Evolutionary conservation across 2,797 vertebrate genomes (phyloP).

Genomic region (Mormyrops attenuatus): DNA sequence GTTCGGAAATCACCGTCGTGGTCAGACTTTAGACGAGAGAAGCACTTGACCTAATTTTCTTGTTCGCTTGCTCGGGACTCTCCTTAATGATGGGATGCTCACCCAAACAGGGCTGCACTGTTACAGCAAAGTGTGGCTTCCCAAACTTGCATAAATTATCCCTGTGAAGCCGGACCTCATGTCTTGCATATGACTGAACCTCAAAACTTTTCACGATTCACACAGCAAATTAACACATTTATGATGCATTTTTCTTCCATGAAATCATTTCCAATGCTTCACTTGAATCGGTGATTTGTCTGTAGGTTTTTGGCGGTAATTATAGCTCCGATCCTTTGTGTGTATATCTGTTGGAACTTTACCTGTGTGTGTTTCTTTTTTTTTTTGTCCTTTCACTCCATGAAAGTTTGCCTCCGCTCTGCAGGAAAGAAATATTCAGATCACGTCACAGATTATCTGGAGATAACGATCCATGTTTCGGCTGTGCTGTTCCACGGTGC

Average conservation of each 20-base stretch:
- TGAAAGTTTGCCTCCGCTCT: not conserved
- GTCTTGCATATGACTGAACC: not conserved
- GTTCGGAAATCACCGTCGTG: not conserved
- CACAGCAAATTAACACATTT: not conserved
- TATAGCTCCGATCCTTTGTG: not conserved
- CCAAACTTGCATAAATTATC: not conserved
- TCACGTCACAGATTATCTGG: not conserved
- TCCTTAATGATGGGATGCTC: not conserved
- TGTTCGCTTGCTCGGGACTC: not conserved
- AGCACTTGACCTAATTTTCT: constrained; percentile 5
- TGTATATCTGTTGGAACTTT: not conserved
- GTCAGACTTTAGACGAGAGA: not conserved
- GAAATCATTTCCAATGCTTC: not conserved
- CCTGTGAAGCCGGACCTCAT: constrained; percentile 15
- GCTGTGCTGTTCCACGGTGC: not conserved
- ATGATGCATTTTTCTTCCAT: not conserved
- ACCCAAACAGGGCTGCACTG: not conserved
- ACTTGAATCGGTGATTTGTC: not conserved
- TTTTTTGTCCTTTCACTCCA: not conserved
- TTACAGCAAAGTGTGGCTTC: not conserved
- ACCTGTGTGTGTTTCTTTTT: not conserved
- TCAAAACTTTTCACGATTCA: not conserved
- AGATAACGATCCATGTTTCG: not conserved
- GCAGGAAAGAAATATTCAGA: not conserved
- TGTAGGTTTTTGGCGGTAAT: not conserved